These are phyloP conservation scores for Oryzias woworae DNA, from an alignment of 2,113 vertebrate genomes.

Conservation along the genomic window DNA sequence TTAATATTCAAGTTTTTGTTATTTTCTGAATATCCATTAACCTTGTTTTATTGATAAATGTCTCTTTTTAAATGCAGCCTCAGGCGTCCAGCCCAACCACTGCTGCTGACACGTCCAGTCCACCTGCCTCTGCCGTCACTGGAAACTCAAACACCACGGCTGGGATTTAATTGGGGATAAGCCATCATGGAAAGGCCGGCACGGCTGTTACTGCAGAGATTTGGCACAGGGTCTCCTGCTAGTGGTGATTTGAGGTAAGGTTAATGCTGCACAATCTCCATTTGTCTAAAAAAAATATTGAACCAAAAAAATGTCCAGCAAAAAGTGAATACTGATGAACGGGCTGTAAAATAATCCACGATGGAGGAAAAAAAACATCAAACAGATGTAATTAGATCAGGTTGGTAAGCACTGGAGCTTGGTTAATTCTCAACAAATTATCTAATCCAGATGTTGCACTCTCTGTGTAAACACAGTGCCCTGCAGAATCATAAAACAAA, in stretches of 20 bases:
- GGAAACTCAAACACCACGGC: constrained; percentile 55
- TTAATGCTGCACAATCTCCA: constrained; percentile 28
- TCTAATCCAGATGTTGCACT: constrained; percentile 97
- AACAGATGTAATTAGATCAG: constrained; percentile 83
- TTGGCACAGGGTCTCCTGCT: constrained; percentile 21
- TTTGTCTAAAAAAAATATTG: constrained; percentile 56
- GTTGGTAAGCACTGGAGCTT: constrained; percentile 84
- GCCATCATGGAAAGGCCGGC: constrained; percentile 55
- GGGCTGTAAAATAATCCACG: constrained; percentile 50
- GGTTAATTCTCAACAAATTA: constrained; percentile 96
- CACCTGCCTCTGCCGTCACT: constrained; percentile 30
- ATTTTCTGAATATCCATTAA: no score
- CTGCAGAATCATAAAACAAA: constrained; percentile 95
- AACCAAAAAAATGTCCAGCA: constrained; percentile 39
- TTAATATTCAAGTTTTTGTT: no score
- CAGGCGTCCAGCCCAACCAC: background rate
- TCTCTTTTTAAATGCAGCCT: constrained; percentile 7
- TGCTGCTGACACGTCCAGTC: constrained; percentile 18
- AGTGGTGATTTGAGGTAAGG: constrained; percentile 19
- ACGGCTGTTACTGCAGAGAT: constrained; percentile 12
- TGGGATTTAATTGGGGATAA: constrained; percentile 58
- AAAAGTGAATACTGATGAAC: constrained; percentile 35
- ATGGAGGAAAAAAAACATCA: constrained; percentile 59
- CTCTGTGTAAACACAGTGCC: constrained; percentile 89
- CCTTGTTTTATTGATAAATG: background rate